Base-by-base conservation (phyloP, 2,888 invertebrate genomes). In the Leptopterna dolabrata region DNA sequence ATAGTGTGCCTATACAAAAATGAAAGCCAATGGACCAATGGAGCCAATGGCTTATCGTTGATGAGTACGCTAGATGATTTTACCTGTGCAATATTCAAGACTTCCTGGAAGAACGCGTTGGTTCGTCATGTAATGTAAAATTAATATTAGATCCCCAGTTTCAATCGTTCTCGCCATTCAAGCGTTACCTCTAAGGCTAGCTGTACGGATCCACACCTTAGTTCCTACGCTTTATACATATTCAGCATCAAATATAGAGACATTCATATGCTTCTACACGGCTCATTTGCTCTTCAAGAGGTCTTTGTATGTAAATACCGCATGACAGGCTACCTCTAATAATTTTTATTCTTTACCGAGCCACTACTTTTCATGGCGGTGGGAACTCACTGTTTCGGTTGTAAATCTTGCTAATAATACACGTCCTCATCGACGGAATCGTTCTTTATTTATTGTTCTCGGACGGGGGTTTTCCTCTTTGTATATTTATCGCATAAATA, bases 271-370 rank as follows among this genome's bases (percentile, higher is more conserved):
- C 41, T 73, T 73, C 16, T 73, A 4, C 73, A 41, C 73, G 41
- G 73, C 19, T 73, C 73, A 73, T 73, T 73, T 73, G 73, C 41
- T 73, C 30, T 73, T 41, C 30, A 73, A 7, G 41, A 0, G 41
- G 73, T 30, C 73, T 36, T 73, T 73, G 73, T 73, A 73, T 73
- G 73, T 30, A 36, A 73, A 73, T 73, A 41, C 63, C 73, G 1
- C 16, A 4, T 16, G 73, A 41, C 30, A 36, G 73, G 73, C 73
- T 36, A 73, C 73, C 73, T 73, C 13, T 19, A 73, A 73, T 73
- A 73, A 30, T 73, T 73, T 73, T 73, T 30, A 73, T 36, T 73
- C 16, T 41, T 36, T 41, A 36, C 19, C 73, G 36, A 36, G 41
- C 73, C 73, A 73, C 24, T 63, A 24, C 36, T 73, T 73, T 30